Base-by-base conservation (phyloP, 2,888 invertebrate genomes). In the Leucoptera coffeella region DNA sequence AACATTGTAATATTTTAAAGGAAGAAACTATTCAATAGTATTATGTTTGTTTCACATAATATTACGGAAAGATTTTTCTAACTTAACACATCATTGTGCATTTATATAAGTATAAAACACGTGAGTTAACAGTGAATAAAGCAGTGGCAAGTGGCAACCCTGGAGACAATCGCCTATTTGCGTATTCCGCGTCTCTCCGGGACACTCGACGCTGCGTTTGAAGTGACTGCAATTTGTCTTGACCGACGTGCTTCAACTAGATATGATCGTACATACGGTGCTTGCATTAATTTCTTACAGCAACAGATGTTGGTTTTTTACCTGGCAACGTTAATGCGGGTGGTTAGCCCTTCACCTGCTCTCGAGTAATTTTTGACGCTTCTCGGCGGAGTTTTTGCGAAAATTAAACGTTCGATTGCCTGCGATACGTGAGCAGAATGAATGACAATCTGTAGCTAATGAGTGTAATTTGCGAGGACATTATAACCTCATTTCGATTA, bases 141-240 rank as follows among this genome's bases (percentile, higher is more conserved):
- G n/a, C n/a, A n/a, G n/a, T n/a, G n/a, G n/a, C n/a, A n/a, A n/a
- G n/a, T n/a, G n/a, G n/a, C n/a, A n/a, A n/a, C n/a, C n/a, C n/a
- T n/a, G n/a, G 45, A 50, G 53, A 55, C 53, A 55, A 54, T 54
- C 46, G 47, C 42, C 47, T 47, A 48, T 55, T 57, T 54, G 52
- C 45, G 54, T 50, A 55, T 55, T 54, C 54, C 45, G 41, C 45
- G 43, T 35, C 6, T 6, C 17, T 17, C 17, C 42, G 47, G 47
- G 50, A 48, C 42, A 42, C 36, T 37, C 42, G 42, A 47, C 50
- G 52, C 50, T 50, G 51, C 50, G 50, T 58, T 58, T 58, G 56
- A 59, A 54, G 59, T 54, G 59, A 59, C 42, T 53, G 52, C 64
- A 65, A 67, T 67, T 67, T 67, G 67, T 65, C 64, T 55, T 44